Evolutionary conservation across 2,888 invertebrate genomes (phyloP).

Genomic region (Ophion obscuratus): DNA sequence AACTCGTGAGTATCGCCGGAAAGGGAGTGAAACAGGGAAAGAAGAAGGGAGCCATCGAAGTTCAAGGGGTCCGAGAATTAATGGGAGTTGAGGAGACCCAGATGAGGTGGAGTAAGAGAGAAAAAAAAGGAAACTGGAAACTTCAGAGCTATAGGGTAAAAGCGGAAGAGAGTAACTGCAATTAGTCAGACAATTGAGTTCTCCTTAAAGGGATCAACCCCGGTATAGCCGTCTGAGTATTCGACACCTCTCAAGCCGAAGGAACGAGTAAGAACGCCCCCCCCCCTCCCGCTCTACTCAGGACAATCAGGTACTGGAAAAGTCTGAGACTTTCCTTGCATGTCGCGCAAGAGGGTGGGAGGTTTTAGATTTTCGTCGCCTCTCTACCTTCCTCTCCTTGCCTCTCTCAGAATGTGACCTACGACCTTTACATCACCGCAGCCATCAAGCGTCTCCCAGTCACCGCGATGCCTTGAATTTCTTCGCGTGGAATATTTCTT

Average conservation of each 20-base stretch:
- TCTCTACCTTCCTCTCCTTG: constrained; percentile 21
- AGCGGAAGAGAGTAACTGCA: constrained; percentile 75
- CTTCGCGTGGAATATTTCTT: constrained; percentile 17
- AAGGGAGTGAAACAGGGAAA: constrained; percentile 13
- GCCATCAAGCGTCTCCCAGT: constrained; percentile 46
- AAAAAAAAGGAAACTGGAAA: constrained; percentile 43
- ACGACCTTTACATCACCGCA: constrained; percentile 54
- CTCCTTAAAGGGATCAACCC: constrained; percentile 75
- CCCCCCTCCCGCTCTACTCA: not conserved
- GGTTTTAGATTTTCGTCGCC: constrained; percentile 44
- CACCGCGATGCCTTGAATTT: constrained; percentile 28
- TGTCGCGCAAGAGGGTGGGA: not conserved
- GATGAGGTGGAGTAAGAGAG: constrained; percentile 39
- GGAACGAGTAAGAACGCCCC: constrained; percentile 11
- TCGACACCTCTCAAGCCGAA: constrained; percentile 30
- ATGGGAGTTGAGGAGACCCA: constrained; percentile 6
- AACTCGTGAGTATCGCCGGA: not conserved
- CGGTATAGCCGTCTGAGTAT: constrained; percentile 62
- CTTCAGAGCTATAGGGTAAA: constrained; percentile 49
- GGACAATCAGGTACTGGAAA: constrained; percentile 61
- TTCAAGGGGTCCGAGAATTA: constrained; percentile 47
- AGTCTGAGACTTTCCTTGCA: constrained; percentile 33
- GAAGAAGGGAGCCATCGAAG: constrained; percentile 42
- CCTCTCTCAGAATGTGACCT: constrained; percentile 45
- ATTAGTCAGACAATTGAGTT: constrained; percentile 81